These are phyloP conservation scores for Strix aluco DNA, from an alignment of 2,113 vertebrate genomes.

Conservation along the genomic window DNA sequence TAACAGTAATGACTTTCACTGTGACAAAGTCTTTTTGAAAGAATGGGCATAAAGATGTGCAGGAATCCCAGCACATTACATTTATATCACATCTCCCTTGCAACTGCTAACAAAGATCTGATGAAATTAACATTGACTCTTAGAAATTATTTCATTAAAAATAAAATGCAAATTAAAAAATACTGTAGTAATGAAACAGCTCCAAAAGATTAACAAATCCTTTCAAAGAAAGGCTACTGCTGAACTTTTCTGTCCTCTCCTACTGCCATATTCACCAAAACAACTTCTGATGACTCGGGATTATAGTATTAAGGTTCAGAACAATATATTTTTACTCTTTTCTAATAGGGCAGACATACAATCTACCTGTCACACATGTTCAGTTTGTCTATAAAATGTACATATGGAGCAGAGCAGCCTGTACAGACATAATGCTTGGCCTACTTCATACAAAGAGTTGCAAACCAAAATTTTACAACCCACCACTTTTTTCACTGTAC, in stretches of 20 bases:
- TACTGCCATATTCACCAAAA: not conserved
- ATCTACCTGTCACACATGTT: not conserved
- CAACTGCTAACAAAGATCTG: not conserved
- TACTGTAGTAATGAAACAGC: not conserved
- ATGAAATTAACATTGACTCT: not conserved
- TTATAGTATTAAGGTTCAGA: not conserved
- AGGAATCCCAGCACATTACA: not conserved
- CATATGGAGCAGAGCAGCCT: not conserved
- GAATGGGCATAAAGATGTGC: not conserved
- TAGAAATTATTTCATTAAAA: not conserved
- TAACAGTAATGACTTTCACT: not conserved
- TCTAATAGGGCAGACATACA: not conserved
- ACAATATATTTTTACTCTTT: not conserved
- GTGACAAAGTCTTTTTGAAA: not conserved
- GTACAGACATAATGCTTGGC: not conserved
- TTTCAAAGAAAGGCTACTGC: not conserved
- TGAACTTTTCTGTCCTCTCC: not conserved
- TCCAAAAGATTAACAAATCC: fast-evolving
- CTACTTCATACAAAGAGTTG: not conserved
- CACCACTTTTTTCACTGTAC: not conserved
- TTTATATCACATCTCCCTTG: not conserved
- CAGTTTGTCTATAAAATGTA: not conserved
- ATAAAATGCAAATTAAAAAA: not conserved
- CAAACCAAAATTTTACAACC: not conserved
- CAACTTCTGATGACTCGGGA: not conserved